Evolutionary conservation across 2,113 vertebrate genomes (phyloP).

Genomic region (Sarotherodon lohbergeri): DNA sequence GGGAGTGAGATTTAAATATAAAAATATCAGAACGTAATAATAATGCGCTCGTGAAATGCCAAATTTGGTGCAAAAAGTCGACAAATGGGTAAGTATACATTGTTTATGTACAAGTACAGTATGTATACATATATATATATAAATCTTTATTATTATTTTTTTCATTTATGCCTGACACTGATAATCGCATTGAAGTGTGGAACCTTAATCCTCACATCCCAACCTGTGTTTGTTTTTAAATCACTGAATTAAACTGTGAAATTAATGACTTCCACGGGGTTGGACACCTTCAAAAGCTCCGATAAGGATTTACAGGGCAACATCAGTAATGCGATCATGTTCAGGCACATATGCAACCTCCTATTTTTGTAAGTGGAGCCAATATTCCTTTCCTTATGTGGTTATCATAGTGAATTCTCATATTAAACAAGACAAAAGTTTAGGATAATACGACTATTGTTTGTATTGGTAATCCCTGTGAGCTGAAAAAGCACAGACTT

Average conservation of each 20-base stretch:
- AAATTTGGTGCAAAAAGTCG: background rate
- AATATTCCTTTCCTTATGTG: background rate
- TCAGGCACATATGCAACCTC: background rate
- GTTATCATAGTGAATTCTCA: background rate
- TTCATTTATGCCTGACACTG: background rate
- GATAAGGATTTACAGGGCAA: background rate
- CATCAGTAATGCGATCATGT: background rate
- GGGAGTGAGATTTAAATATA: background rate
- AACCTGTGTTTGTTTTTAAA: slow-evolving; percentile 12
- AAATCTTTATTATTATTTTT: background rate
- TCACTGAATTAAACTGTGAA: background rate
- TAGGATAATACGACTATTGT: background rate
- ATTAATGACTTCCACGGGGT: background rate
- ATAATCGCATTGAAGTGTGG: slow-evolving; percentile 38
- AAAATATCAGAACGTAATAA: background rate
- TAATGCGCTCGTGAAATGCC: background rate
- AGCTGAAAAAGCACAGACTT: background rate
- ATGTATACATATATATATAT: background rate
- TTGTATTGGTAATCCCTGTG: background rate
- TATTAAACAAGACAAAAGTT: background rate
- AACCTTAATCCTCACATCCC: slow-evolving; percentile 14
- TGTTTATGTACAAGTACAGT: background rate
- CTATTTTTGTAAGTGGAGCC: background rate
- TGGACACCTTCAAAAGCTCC: background rate
- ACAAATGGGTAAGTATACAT: background rate